These are phyloP conservation scores for Hippocampus mohnikei DNA, from an alignment of 2,113 vertebrate genomes.

Conservation along the genomic window DNA sequence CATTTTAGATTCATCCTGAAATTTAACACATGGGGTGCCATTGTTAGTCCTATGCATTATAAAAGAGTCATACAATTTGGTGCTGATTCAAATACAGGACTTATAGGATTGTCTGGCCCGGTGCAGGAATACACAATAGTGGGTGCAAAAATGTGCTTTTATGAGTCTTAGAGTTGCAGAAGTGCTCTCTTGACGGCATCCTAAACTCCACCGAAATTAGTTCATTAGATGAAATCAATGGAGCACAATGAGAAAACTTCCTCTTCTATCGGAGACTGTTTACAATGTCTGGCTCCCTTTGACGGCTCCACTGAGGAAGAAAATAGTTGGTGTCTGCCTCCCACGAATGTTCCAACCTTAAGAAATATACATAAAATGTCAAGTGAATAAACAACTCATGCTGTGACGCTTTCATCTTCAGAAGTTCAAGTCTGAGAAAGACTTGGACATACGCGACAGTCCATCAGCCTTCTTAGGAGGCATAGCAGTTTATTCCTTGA, in stretches of 20 bases:
- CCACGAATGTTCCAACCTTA: conserved; percentile 36
- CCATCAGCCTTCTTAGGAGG: conserved; percentile 3
- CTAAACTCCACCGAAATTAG: conserved; percentile 33
- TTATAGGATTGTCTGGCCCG: not conserved
- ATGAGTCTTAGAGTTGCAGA: conserved; percentile 32
- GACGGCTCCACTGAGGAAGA: conserved; percentile 40
- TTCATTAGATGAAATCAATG: conserved; percentile 49
- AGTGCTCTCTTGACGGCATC: conserved; percentile 14
- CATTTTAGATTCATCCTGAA: too few relatives aligned
- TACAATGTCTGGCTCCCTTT: conserved; percentile 45
- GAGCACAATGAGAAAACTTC: conserved; percentile 42
- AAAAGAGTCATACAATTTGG: not conserved
- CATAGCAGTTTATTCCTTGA: not conserved
- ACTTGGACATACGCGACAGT: conserved; percentile 32
- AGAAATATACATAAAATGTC: conserved; percentile 54
- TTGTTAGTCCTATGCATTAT: not conserved
- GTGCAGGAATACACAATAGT: not conserved
- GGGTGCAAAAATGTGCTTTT: conserved; percentile 21
- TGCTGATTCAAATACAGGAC: too few relatives aligned
- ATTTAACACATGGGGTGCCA: too few relatives aligned
- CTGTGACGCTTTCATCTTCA: conserved; percentile 36
- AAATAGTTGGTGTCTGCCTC: conserved; percentile 42
- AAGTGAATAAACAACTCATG: conserved; percentile 38
- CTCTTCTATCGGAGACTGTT: conserved; percentile 40
- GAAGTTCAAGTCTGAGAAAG: conserved; percentile 32